These are phyloP conservation scores for Trichoplusia ni DNA, from an alignment of 1,140 invertebrate genomes.

Conservation along the genomic window DNA sequence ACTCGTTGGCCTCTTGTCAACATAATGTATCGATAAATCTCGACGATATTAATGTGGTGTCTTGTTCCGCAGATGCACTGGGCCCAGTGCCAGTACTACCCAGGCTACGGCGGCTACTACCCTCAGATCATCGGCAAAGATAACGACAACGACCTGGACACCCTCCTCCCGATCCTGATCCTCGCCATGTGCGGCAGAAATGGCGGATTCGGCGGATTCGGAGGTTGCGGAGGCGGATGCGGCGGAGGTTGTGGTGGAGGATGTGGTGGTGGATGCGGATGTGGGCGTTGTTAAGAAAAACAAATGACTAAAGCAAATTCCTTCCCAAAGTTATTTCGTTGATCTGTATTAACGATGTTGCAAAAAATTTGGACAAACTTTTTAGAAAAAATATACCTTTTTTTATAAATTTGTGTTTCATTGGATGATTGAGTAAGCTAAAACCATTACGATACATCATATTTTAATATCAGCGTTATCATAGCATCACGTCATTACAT, in stretches of 20 bases:
- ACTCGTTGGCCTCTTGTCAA: conserved; percentile 19
- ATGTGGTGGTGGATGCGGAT: conserved; percentile 28
- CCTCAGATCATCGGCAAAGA: conserved; percentile 9
- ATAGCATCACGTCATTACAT: too few relatives aligned
- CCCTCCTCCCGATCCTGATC: conserved; percentile 51
- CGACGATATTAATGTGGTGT: background rate
- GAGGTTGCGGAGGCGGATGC: conserved; percentile 19
- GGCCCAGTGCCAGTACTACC: conserved; percentile 38
- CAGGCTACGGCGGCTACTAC: conserved; percentile 30
- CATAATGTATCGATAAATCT: conserved; percentile 3
- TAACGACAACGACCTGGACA: conserved; percentile 45
- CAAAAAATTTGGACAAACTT: too few relatives aligned
- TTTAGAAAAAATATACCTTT: too few relatives aligned
- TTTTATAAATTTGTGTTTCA: too few relatives aligned
- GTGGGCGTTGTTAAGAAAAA: conserved; percentile 31
- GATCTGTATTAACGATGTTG: too few relatives aligned
- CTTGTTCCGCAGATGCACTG: conserved; percentile 29
- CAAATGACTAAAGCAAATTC: too few relatives aligned
- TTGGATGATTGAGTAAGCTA: too few relatives aligned
- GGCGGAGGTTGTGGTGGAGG: conserved; percentile 16
- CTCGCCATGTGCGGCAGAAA: conserved; percentile 41
- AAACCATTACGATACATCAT: too few relatives aligned
- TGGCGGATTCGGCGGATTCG: conserved; percentile 27
- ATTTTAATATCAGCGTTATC: too few relatives aligned
- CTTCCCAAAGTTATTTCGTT: too few relatives aligned